A percentile compares a stretch with the other conserved stretches of the same genome.
Conservation (phyloP, 2,113 vertebrate species). For the Lycaon pictus region DNA sequence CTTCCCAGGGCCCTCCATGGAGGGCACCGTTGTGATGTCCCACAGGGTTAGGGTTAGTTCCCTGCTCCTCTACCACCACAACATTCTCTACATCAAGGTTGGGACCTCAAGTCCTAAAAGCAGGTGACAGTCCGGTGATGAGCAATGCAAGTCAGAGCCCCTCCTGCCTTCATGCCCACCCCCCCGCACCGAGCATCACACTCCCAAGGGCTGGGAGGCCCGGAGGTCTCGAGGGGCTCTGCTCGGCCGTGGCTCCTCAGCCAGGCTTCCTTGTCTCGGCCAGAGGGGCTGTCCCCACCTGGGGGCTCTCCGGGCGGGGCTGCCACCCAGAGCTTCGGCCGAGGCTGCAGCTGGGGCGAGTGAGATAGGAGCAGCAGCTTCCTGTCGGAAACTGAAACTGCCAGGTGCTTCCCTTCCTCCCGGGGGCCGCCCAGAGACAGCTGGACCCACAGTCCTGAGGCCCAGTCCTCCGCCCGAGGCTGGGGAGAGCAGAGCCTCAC, state of each 20-base stretch:
- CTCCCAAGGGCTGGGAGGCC: not conserved
- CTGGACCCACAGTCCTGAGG: not conserved
- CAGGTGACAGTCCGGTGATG: not conserved
- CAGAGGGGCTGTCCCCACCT: constrained; percentile 2
- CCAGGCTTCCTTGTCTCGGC: not conserved
- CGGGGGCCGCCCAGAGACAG: not conserved
- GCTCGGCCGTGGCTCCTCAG: not conserved
- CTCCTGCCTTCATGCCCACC: fast-evolving
- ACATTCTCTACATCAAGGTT: not conserved
- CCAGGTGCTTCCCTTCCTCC: constrained; percentile 72
- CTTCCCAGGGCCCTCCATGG: not conserved
- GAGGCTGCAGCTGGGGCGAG: not conserved
- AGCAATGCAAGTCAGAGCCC: not conserved
- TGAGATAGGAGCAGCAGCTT: not conserved
- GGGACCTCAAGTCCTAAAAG: not conserved
- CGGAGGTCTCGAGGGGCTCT: not conserved
- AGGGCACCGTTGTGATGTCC: fast-evolving
- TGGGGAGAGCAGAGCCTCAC: not conserved
- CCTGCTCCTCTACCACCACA: not conserved
- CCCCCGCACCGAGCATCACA: not conserved
- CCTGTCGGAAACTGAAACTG: constrained; percentile 70
- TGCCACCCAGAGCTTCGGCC: not conserved
- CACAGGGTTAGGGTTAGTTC: too few relatives aligned
- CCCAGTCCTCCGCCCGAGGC: not conserved
- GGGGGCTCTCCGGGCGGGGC: not conserved